These are phyloP conservation scores for Agonopterix alstromeriana DNA, from an alignment of 2,888 invertebrate genomes.

Conservation along the genomic window DNA sequence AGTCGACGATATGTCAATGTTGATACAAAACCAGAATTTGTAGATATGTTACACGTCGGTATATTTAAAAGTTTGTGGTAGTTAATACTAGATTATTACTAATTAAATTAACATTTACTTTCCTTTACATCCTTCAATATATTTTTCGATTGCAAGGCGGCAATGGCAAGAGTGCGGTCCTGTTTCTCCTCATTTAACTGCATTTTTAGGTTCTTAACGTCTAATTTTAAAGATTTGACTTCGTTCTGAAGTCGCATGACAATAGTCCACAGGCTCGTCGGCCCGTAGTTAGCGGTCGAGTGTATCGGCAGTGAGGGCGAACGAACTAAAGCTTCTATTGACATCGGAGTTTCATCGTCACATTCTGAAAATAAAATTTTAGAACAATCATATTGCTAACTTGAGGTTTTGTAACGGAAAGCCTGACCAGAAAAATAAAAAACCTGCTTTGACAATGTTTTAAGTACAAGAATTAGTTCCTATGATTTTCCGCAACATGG, in stretches of 20 bases:
- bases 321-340: constrained; percentile 62
- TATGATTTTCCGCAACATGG: no score
- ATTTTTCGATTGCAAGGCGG: constrained; percentile 56
- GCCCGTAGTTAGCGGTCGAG: constrained; percentile 43
- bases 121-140: constrained; percentile 64
- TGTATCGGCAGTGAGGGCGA: constrained; percentile 69
- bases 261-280: constrained; percentile 84
- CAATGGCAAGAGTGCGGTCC: constrained; percentile 64
- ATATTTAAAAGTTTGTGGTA: no score
- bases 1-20: no score
- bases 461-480: no score
- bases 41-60: no score
- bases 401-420: no score
- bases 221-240: constrained; percentile 79
- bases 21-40: no score
- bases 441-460: no score
- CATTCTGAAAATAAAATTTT: constrained; percentile 62
- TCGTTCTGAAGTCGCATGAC: constrained; percentile 86
- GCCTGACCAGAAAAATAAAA: no score
- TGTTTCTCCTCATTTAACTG: constrained; percentile 83
- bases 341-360: constrained; percentile 56
- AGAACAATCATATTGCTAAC: neutral
- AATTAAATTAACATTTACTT: constrained; percentile 57
- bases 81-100: neutral
- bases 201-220: constrained; percentile 75